phyloP scores from a whole-genome alignment of 2,888 invertebrate species.

The Drosophila helvetica region DNA sequence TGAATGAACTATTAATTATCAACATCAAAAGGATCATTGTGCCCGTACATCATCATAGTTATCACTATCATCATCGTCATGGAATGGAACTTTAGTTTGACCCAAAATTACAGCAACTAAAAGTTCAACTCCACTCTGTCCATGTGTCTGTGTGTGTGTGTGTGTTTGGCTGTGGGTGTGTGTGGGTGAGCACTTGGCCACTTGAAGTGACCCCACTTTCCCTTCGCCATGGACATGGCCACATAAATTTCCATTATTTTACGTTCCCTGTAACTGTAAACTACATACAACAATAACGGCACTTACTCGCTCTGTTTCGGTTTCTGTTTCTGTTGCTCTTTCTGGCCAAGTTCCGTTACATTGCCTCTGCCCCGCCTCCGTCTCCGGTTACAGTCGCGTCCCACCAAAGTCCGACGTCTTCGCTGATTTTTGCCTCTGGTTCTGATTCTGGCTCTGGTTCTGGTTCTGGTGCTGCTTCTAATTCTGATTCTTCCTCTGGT shows the following conservation, averaged over 20 bases:
- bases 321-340: slow-evolving; percentile 30
- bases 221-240: slow-evolving; percentile 43
- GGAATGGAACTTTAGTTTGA: slow-evolving; percentile 38
- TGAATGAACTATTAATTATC: slow-evolving; percentile 44
- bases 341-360: slow-evolving; percentile 51
- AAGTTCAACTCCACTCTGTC: slow-evolving; percentile 3
- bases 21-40: slow-evolving; percentile 24
- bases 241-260: slow-evolving; percentile 74
- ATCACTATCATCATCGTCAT: slow-evolving; percentile 10
- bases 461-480: slow-evolving; percentile 2
- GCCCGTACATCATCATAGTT: not conserved
- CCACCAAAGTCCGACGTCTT: slow-evolving; percentile 47
- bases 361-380: slow-evolving; percentile 7
- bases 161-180: not conserved
- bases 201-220: slow-evolving; percentile 52
- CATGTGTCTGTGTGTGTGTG: not conserved
- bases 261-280: slow-evolving; percentile 57
- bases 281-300: slow-evolving; percentile 43
- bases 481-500: slow-evolving; percentile 24
- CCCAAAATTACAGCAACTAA: slow-evolving; percentile 43
- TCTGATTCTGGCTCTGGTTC: not conserved
- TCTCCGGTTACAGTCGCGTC: slow-evolving; percentile 4
- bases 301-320: slow-evolving; percentile 32
- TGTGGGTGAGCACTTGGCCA: slow-evolving; percentile 25
- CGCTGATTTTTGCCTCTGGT: slow-evolving; percentile 61